phyloP scores from a whole-genome alignment of 2,888 invertebrate species.

The Proisotoma minuta region DNA sequence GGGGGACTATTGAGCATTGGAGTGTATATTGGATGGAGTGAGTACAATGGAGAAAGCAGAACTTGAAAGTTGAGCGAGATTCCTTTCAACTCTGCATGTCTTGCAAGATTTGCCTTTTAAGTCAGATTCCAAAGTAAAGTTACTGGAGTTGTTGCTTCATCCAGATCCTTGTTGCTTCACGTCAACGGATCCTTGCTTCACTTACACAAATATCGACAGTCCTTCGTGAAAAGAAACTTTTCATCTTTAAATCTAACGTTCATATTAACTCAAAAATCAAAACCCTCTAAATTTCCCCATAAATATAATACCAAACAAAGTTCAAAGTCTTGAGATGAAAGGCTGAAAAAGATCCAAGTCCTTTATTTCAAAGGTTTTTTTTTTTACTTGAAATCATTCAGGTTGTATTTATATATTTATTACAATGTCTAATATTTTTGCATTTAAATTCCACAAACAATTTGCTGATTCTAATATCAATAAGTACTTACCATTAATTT shows the following conservation, averaged over 20 bases:
- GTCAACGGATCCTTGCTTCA: background rate
- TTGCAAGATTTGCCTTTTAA: conserved; percentile 20
- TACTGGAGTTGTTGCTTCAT: conserved; percentile 20
- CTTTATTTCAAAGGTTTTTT: too few relatives aligned
- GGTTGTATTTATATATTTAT: too few relatives aligned
- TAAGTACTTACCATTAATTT: too few relatives aligned
- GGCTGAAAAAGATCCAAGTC: too few relatives aligned
- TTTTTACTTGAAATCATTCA: too few relatives aligned
- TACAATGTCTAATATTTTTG: too few relatives aligned
- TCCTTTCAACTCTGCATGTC: conserved; percentile 13
- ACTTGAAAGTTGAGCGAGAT: conserved; percentile 14
- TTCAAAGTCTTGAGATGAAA: too few relatives aligned
- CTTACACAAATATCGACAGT: background rate
- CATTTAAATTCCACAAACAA: too few relatives aligned
- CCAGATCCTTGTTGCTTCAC: background rate
- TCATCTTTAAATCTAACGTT: conserved; percentile 6
- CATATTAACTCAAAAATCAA: conserved; percentile 9
- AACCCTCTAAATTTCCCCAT: background rate
- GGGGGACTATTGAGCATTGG: conserved; percentile 1
- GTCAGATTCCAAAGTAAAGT: conserved; percentile 8
- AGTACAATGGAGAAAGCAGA: conserved; percentile 1
- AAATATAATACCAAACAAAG: too few relatives aligned
- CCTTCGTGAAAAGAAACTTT: conserved; percentile 11
- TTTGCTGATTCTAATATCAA: too few relatives aligned
- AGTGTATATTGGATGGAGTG: conserved; percentile 1